A percentile compares a stretch with the other conserved stretches of the same genome.
Conservation (phyloP, 2,888 invertebrate species). For the Agonopterix arenella region DNA sequence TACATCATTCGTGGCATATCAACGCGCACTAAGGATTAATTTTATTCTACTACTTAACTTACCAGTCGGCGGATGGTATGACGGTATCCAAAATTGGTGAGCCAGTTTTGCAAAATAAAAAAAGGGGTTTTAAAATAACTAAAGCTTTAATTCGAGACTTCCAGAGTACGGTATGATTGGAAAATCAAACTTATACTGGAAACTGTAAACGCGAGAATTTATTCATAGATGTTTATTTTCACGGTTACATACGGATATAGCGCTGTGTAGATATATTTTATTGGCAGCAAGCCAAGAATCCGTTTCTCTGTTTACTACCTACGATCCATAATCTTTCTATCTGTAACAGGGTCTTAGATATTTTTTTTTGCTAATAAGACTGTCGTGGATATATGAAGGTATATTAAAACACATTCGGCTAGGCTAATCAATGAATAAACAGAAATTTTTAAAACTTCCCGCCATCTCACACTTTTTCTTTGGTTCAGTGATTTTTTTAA, state of each 20-base stretch:
- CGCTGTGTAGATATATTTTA: constrained; percentile 33
- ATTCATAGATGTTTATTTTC: constrained; percentile 72
- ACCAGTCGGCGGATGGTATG: constrained; percentile 87
- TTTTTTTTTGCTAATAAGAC: too few species aligned
- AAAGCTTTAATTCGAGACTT: constrained; percentile 12
- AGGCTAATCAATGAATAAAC: too few species aligned
- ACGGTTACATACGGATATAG: constrained; percentile 30
- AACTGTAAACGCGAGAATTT: constrained; percentile 43
- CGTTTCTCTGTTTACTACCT: background rate
- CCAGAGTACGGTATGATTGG: constrained; percentile 14
- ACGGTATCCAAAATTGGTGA: constrained; percentile 90
- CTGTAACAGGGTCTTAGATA: too few species aligned
- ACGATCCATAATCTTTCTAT: too few species aligned
- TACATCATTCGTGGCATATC: too few species aligned
- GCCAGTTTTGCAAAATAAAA: constrained; percentile 78
- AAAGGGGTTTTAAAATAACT: background rate
- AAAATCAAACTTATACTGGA: constrained; percentile 31
- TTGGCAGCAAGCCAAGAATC: constrained; percentile 48
- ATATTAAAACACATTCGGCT: too few species aligned
- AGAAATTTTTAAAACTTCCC: too few species aligned
- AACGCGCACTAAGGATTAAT: too few species aligned
- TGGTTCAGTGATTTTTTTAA: too few species aligned
- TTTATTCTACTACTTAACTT: constrained; percentile 18
- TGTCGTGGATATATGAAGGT: too few species aligned
- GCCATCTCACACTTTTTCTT: too few species aligned